These are phyloP conservation scores for Tyrannus savana DNA, from an alignment of 2,113 vertebrate genomes.

Conservation along the genomic window DNA sequence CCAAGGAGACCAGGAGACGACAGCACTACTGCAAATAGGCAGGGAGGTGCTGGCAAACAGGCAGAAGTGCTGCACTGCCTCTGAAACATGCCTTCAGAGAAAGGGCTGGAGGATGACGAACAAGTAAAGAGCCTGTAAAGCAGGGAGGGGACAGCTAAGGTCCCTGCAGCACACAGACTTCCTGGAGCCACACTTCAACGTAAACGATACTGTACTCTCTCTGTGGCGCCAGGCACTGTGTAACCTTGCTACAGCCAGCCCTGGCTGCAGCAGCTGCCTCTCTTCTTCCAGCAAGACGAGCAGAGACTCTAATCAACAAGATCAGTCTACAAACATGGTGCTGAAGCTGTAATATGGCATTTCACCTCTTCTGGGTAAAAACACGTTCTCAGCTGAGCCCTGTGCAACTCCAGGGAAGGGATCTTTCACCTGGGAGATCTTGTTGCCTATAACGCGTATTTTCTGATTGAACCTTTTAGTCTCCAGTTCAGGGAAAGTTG, in stretches of 20 bases:
- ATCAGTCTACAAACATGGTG: background rate
- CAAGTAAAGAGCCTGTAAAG: background rate
- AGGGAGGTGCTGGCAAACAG: background rate
- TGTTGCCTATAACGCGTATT: background rate
- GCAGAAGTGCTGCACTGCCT: background rate
- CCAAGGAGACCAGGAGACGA: background rate
- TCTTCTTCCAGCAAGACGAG: background rate
- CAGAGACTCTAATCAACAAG: background rate
- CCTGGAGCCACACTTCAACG: constrained; percentile 35
- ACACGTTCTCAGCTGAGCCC: background rate
- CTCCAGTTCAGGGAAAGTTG: background rate
- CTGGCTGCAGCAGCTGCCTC: background rate
- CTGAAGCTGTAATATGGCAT: background rate
- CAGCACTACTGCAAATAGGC: background rate
- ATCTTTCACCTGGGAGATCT: background rate
- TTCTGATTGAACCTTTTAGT: background rate
- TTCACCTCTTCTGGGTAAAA: background rate
- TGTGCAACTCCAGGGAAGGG: background rate
- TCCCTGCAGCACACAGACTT: constrained; percentile 37
- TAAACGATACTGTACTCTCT: constrained; percentile 6
- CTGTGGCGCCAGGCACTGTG: background rate
- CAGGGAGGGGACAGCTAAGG: constrained; percentile 9
- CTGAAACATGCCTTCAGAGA: background rate
- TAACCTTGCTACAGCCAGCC: background rate
- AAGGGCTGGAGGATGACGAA: background rate